Base-by-base conservation (phyloP, 2,888 invertebrate species). In the Orgyia antiqua region DNA sequence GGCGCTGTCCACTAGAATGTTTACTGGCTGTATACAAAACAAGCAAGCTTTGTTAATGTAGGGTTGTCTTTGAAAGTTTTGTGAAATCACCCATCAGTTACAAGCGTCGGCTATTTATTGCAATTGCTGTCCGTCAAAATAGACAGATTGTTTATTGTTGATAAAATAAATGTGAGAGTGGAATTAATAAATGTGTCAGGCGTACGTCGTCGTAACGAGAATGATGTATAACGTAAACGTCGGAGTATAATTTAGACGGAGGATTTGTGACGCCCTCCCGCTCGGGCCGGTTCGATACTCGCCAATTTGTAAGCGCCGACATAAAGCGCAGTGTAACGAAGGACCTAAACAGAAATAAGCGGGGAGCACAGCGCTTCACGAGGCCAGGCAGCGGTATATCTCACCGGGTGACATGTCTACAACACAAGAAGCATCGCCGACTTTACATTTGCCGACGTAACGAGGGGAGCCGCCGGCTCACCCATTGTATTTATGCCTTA, bases 401-500 rank as follows among this genome's bases (percentile, higher is more conserved):
- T 80, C 77, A 74, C 58, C 60, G 58, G 58, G 58, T 77, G 83
- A 82, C 83, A 76, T 68, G 68, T 68, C 63, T 76, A 76, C 76
- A 76, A 71, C 71, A 74, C 75, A 72, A 70, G 73, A 66, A 70
- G 70, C 70, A 58, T 63, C 64, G 64, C 68, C 72, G 70, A 79
- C 80, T 83, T 79, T 80, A 77, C 79, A 80, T 75, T 77, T 72
- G 75, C 80, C 79, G 82, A 75, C 80, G 76, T 86, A 84, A 86
- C 84, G 84, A 86, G 76, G 68, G 74, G 62, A 74, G 78, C 78
- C 73, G 76, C 75, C 72, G 66, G 57, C 63, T 63, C 67, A 67
- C 69, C 84, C 84, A 84, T 84, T 83, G 84, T 84, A 82, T 83
- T 83, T 84, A 80, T 83, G 77, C 78, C 70, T 77, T 68, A 73